Conservation (phyloP, 2,797 vertebrate species). For the Acomys russatus region DNA sequence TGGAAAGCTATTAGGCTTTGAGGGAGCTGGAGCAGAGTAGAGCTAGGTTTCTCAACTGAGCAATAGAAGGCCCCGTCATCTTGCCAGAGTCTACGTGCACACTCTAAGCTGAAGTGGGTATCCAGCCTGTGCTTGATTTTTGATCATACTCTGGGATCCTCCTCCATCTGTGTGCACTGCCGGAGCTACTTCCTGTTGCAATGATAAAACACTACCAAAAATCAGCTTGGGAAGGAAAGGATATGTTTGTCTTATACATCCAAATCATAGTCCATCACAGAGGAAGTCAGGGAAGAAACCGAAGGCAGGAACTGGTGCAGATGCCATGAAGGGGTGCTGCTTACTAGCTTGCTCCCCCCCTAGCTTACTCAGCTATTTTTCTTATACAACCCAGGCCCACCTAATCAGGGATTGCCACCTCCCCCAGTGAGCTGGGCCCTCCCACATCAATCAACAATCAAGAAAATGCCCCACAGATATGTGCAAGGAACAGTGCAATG, state of each 20-base stretch:
- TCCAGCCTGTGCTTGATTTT: background rate
- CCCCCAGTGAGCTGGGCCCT: too few relatives aligned
- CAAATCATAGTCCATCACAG: too few relatives aligned
- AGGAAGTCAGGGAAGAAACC: background rate
- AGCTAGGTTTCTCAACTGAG: background rate
- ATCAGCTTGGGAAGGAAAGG: too few relatives aligned
- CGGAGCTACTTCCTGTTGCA: background rate
- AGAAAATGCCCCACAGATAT: background rate
- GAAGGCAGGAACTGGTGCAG: background rate
- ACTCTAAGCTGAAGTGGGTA: background rate
- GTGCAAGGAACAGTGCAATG: background rate
- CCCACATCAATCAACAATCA: background rate
- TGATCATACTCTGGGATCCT: background rate
- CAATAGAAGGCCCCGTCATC: background rate
- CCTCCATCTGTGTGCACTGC: background rate
- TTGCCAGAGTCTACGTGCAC: conserved; percentile 1
- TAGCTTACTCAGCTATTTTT: background rate
- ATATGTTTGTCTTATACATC: background rate
- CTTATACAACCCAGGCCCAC: background rate
- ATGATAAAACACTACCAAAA: background rate
- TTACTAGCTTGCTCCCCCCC: background rate
- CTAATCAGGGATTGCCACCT: background rate
- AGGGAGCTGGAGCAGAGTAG: background rate
- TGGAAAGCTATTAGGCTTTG: background rate
- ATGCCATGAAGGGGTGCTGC: background rate